These are phyloP conservation scores for Camarhynchus parvulus DNA, from an alignment of 2,113 vertebrate species.

Conservation along the genomic window DNA sequence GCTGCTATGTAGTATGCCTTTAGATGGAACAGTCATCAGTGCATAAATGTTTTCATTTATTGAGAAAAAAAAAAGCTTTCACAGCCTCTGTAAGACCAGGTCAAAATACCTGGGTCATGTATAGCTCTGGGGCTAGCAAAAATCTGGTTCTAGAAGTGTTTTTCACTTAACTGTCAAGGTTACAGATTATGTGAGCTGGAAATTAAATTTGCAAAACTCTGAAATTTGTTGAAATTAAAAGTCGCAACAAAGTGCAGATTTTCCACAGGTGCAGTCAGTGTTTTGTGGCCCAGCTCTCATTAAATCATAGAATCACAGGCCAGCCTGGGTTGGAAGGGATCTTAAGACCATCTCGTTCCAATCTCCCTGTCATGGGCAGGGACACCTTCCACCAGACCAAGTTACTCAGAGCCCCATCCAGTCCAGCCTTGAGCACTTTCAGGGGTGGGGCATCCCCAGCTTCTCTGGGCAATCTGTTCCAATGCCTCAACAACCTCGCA, in stretches of 20 bases:
- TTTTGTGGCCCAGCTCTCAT: neutral
- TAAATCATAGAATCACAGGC: neutral
- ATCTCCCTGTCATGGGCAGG: neutral
- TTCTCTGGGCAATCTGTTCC: neutral
- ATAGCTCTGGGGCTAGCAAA: neutral
- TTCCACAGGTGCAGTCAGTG: neutral
- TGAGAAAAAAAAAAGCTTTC: neutral
- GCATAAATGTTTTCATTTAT: neutral
- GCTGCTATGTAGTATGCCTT: neutral
- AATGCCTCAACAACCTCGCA: neutral
- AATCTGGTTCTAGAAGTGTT: neutral
- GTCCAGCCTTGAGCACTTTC: neutral
- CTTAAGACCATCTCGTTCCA: neutral
- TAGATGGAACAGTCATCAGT: neutral
- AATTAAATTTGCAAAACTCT: neutral
- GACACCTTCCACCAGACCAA: neutral
- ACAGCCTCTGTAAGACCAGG: neutral
- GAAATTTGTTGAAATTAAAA: neutral
- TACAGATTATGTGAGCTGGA: neutral
- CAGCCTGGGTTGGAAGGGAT: neutral
- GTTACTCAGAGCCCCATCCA: neutral
- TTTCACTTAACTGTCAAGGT: neutral
- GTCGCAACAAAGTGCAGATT: neutral
- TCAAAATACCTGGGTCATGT: neutral
- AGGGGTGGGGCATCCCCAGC: neutral